Evolutionary conservation across 2,888 invertebrate genomes (phyloP), one percentile per base, ranked within the genome.

Genomic region (Octodonta nipae): DNA sequence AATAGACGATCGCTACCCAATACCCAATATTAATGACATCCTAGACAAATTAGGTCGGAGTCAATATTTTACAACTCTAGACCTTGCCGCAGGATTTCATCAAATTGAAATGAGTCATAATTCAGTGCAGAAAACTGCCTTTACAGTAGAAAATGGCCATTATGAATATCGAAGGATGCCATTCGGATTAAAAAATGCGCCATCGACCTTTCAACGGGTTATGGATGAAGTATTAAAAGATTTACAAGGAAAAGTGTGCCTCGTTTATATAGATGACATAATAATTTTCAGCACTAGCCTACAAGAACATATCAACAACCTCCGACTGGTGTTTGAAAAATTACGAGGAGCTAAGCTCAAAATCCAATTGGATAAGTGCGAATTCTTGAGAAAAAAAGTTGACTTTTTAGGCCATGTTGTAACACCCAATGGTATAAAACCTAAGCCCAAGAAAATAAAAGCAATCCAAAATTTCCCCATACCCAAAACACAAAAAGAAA

Each of bases 131-230:
- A 36, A 41, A 30, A 44, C 44, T 6, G 41, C 43, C 7, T 44
- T 43, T 20, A 35, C n/a, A n/a, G 30, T 26, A 6, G 35, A 38
- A 24, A 33, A 37, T 7, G 35, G 37, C 3, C 39, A 44, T 16
- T 44, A 40, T 11, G 36, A 41, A 34, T 42, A 28, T 10, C n/a
- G 34, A 5, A 17, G 47, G 12, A 50, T 52, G 48, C 44, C 45
- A 2, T 49, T 50, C 26, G 48, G 46, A 32, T 29, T 44, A 22
- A 46, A 46, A 38, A 46, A 44, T 26, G 43, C 47, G 3, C 47
- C 46, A 1, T 29, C 37, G 4, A 51, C 45, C 0, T 49, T 51
- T 33, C 47, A 49, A 33, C 12, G 44, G 5, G 22, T 45, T 1
- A 50, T 47, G 46, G 40, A 46, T 20, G 24, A 32, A 27, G 37